Conservation (phyloP, 1,140 invertebrate genomes). For the Drosophila azteca region DNA sequence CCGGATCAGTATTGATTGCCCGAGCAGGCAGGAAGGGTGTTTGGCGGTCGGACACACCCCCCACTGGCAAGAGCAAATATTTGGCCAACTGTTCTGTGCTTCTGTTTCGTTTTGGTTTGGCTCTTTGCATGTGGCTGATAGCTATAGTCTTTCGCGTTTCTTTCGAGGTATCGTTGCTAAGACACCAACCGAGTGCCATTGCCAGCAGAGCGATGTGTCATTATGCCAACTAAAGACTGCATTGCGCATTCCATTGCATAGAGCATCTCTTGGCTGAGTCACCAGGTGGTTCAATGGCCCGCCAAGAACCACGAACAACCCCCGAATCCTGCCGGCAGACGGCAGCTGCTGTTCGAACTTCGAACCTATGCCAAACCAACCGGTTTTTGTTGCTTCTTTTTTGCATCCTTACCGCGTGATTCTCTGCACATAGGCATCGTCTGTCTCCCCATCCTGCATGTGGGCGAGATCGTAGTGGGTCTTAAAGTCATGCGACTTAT, state of each 20-base stretch:
- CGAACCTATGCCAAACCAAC: slow-evolving; percentile 21
- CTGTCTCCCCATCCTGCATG: slow-evolving; percentile 58
- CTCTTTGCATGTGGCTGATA: slow-evolving; percentile 1
- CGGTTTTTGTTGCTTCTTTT: slow-evolving; percentile 26
- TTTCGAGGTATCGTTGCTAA: not conserved
- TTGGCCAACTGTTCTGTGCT: slow-evolving; percentile 21
- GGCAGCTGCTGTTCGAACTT: slow-evolving; percentile 26
- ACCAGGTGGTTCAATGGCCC: slow-evolving; percentile 1
- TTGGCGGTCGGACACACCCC: not conserved
- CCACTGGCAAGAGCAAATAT: slow-evolving; percentile 30
- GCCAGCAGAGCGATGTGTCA: slow-evolving; percentile 37
- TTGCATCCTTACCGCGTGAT: slow-evolving; percentile 68
- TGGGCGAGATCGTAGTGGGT: slow-evolving; percentile 49
- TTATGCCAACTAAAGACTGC: slow-evolving; percentile 21
- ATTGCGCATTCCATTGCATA: slow-evolving; percentile 16
- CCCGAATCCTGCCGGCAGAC: not conserved
- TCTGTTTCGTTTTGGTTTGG: slow-evolving; percentile 21
- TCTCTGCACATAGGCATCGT: slow-evolving; percentile 53
- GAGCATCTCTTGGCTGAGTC: no score
- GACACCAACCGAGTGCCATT: slow-evolving; percentile 13
- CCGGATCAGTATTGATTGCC: not conserved
- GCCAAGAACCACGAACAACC: slow-evolving; percentile 25
- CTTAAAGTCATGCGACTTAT: slow-evolving; percentile 60
- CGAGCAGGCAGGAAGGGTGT: no score
- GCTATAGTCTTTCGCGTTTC: slow-evolving; percentile 2